Conservation (phyloP, 1,140 invertebrate species). For the Drosophila guanche region DNA sequence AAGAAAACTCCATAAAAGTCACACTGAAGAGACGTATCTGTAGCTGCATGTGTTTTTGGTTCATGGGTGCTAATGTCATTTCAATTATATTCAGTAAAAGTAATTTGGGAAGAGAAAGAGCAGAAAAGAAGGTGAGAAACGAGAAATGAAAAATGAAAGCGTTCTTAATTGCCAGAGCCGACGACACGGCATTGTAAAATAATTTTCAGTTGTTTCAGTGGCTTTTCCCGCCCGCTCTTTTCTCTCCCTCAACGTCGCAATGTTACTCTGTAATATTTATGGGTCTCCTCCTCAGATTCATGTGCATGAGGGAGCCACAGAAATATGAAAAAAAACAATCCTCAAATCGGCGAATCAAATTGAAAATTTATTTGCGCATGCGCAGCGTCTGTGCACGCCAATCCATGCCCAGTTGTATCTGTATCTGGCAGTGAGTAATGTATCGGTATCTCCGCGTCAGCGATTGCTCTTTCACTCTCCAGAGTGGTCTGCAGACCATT, state of each 20-base stretch:
- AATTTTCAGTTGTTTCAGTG: constrained; percentile 31
- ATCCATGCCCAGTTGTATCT: constrained; percentile 24
- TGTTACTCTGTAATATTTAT: constrained; percentile 44
- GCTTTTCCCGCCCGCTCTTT: constrained; percentile 17
- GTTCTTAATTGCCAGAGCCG: constrained; percentile 73
- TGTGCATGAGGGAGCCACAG: constrained; percentile 37
- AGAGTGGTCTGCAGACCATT: constrained; percentile 36
- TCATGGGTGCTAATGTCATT: constrained; percentile 63
- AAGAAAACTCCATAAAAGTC: constrained; percentile 28
- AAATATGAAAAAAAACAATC: constrained; percentile 44
- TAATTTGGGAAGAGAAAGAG: constrained; percentile 33
- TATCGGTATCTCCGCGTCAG: constrained; percentile 35
- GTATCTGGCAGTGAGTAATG: constrained; percentile 32
- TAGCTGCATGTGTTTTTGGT: not conserved
- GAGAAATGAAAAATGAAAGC: constrained; percentile 75
- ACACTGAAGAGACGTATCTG: not conserved
- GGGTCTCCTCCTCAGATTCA: constrained; percentile 13
- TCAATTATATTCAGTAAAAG: constrained; percentile 79
- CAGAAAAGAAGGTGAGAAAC: constrained; percentile 52
- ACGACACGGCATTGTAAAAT: constrained; percentile 52
- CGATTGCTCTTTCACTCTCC: constrained; percentile 41
- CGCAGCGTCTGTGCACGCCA: constrained; percentile 55
- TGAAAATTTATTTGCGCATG: constrained; percentile 66
- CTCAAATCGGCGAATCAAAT: constrained; percentile 47
- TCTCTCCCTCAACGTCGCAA: constrained; percentile 23